Evolutionary conservation across 1,140 invertebrate genomes (phyloP).

Genomic region (Propsilocerus akamusi): DNA sequence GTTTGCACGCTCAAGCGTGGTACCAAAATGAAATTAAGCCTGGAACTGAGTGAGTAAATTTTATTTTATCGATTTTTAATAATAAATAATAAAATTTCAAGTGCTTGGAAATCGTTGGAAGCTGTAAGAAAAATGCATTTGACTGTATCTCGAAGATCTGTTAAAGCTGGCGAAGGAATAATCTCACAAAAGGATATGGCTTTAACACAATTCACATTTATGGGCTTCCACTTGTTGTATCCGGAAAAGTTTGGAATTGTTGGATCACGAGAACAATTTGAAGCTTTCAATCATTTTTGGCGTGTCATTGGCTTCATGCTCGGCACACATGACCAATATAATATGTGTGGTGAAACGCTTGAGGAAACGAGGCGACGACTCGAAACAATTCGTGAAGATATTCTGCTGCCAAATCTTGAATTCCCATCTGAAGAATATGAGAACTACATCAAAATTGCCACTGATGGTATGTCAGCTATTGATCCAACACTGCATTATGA

Average conservation of each 20-base stretch:
- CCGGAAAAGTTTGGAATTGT: background rate
- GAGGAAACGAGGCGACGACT: background rate
- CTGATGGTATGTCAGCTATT: background rate
- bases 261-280: background rate
- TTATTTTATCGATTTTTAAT: too few species aligned
- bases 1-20: background rate
- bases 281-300: background rate
- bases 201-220: background rate
- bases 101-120: background rate
- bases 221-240: background rate
- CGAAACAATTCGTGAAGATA: background rate
- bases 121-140: background rate
- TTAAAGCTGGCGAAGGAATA: background rate
- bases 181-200: conserved; percentile 1
- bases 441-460: background rate
- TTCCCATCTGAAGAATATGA: background rate
- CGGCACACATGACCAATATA: background rate
- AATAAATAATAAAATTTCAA: too few species aligned
- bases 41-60: too few species aligned
- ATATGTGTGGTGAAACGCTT: background rate
- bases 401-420: background rate
- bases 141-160: background rate
- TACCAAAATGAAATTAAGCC: background rate
- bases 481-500: background rate
- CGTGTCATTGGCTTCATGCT: background rate